These are phyloP conservation scores for Nestor notabilis DNA, from an alignment of 2,113 vertebrate species.

Conservation along the genomic window DNA sequence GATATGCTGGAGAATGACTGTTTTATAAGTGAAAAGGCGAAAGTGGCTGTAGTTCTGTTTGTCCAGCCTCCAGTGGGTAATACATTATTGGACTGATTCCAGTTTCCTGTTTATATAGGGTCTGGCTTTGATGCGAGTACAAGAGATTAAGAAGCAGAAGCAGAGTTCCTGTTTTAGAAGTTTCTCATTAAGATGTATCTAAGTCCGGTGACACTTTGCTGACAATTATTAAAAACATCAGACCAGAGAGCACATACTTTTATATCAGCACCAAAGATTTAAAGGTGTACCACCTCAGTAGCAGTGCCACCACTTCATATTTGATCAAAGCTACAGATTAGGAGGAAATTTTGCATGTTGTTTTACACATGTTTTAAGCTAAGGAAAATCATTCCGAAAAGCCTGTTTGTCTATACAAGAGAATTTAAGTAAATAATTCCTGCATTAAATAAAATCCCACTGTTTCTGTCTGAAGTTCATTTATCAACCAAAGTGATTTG, in stretches of 20 bases:
- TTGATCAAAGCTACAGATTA: background rate
- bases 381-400: background rate
- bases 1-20: background rate
- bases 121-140: conserved; percentile 58
- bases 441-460: background rate
- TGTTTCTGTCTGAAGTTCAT: background rate
- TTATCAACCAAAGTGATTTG: background rate
- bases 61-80: conserved; percentile 27
- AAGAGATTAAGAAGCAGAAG: conserved; percentile 47
- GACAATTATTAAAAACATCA: conserved; percentile 50
- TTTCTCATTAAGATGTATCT: conserved; percentile 57
- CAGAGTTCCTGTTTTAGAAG: conserved; percentile 56
- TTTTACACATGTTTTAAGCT: background rate
- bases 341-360: background rate
- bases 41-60: conserved; percentile 34
- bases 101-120: conserved; percentile 72
- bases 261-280: conserved; percentile 11
- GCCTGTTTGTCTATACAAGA: background rate
- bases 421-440: background rate
- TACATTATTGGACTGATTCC: conserved; percentile 34
- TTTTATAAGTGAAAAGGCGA: conserved; percentile 35
- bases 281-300: background rate
- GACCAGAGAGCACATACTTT: background rate
- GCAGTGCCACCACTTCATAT: background rate
- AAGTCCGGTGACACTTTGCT: conserved; percentile 28